Conservation (phyloP, 1,140 invertebrate species). For the Ostrea denselamellosa region DNA sequence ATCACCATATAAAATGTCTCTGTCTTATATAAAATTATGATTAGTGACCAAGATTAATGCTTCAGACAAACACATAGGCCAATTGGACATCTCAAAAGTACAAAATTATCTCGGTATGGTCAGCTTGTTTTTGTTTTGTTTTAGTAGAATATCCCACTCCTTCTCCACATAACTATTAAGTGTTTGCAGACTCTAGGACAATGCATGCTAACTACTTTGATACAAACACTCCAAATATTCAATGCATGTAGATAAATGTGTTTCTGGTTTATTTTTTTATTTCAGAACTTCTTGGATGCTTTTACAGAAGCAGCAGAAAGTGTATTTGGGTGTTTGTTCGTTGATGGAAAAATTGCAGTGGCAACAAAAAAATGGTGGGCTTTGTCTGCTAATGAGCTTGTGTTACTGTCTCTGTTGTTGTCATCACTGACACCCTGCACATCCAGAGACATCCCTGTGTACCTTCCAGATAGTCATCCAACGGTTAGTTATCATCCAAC, state of each 20-base stretch:
- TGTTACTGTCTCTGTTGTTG: slow-evolving; percentile 85
- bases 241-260: background rate
- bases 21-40: no score
- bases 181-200: no score
- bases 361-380: slow-evolving; percentile 90
- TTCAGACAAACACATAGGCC: no score
- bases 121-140: no score
- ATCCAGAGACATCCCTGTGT: slow-evolving; percentile 88
- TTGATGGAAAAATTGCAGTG: slow-evolving; percentile 87
- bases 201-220: no score
- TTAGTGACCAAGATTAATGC: no score
- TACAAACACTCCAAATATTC: background rate
- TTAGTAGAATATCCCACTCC: no score
- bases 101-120: no score
- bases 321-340: slow-evolving; percentile 87
- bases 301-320: slow-evolving; percentile 88
- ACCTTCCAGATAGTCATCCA: slow-evolving; percentile 89
- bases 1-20: no score
- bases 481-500: no score
- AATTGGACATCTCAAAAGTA: no score
- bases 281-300: slow-evolving; percentile 86
- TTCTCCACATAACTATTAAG: no score
- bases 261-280: slow-evolving; percentile 61
- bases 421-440: slow-evolving; percentile 84
- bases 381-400: slow-evolving; percentile 86